phyloP scores from a whole-genome alignment of 23 tunicate species.

The Styela clava region DNA sequence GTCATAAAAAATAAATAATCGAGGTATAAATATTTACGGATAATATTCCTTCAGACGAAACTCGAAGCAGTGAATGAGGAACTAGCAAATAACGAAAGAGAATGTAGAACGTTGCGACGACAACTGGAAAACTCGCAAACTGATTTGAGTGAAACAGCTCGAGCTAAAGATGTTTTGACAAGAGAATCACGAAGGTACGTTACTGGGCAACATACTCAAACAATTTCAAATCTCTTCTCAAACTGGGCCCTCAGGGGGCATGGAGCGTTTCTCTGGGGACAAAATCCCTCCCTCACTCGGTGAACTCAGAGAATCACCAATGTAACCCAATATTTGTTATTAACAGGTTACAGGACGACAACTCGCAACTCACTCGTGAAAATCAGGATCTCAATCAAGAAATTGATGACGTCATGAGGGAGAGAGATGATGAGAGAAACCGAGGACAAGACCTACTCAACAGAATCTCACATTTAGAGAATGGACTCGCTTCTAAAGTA shows the following conservation, averaged over 20 bases:
- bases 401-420: slow-evolving; percentile 75
- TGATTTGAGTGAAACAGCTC: slow-evolving; percentile 49
- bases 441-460: slow-evolving; percentile 45
- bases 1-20: too few relatives aligned
- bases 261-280: too few relatives aligned
- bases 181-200: slow-evolving; percentile 54
- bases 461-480: slow-evolving; percentile 50
- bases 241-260: too few relatives aligned
- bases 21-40: too few relatives aligned
- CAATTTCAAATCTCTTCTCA: too few relatives aligned
- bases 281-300: too few relatives aligned
- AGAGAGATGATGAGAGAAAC: slow-evolving; percentile 58
- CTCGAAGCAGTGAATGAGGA: slow-evolving; percentile 83
- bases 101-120: slow-evolving; percentile 65
- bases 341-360: slow-evolving; percentile 88
- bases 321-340: too few relatives aligned
- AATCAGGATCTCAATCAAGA: slow-evolving; percentile 89
- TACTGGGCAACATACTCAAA: too few relatives aligned
- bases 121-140: slow-evolving; percentile 69
- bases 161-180: slow-evolving; percentile 55
- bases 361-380: slow-evolving; percentile 77
- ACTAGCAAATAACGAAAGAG: slow-evolving; percentile 71
- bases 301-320: too few relatives aligned
- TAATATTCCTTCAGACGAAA: slow-evolving; percentile 51
- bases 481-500: slow-evolving; percentile 52